phyloP scores from a whole-genome alignment of 2,113 vertebrate genomes.

The Trinectes maculatus region DNA sequence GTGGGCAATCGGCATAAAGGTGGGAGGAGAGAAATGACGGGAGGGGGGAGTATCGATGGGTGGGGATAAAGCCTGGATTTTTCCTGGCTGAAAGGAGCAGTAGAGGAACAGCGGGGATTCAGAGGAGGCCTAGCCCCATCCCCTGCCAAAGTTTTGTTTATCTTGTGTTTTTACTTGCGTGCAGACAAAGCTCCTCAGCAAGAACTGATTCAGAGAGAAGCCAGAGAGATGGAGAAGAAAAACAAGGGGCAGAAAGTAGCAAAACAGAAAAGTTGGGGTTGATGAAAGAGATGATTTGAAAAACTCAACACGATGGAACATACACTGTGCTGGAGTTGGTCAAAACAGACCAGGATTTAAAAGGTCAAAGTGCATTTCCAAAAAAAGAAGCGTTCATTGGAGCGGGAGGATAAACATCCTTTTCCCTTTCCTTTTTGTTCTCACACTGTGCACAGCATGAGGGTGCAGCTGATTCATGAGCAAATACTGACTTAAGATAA shows the following conservation, averaged over 20 bases:
- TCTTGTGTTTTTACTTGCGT: constrained; percentile 28
- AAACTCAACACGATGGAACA: constrained; percentile 21
- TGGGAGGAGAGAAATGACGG: constrained; percentile 2
- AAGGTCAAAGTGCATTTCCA: constrained; percentile 31
- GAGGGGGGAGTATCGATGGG: constrained; percentile 31
- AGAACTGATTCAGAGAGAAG: constrained; percentile 28
- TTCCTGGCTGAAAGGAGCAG: constrained; percentile 27
- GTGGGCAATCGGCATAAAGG: not conserved
- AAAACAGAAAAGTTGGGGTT: too few species aligned
- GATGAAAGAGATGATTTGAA: not conserved
- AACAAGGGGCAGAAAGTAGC: not conserved
- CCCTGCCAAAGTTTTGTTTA: constrained; percentile 59
- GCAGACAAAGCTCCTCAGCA: constrained; percentile 41
- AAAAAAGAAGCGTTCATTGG: constrained; percentile 31
- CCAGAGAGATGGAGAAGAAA: constrained; percentile 20
- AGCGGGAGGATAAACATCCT: constrained; percentile 25
- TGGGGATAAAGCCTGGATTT: constrained; percentile 23
- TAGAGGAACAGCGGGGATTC: constrained; percentile 6
- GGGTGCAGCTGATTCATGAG: not conserved
- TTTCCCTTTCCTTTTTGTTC: constrained; percentile 32
- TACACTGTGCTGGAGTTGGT: constrained; percentile 26
- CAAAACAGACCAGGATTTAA: constrained; percentile 4
- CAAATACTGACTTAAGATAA: too few species aligned
- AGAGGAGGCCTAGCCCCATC: constrained; percentile 10
- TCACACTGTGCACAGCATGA: not conserved